These are phyloP conservation scores for Conopomorpha cramerella DNA, from an alignment of 1,140 invertebrate species.

Conservation along the genomic window DNA sequence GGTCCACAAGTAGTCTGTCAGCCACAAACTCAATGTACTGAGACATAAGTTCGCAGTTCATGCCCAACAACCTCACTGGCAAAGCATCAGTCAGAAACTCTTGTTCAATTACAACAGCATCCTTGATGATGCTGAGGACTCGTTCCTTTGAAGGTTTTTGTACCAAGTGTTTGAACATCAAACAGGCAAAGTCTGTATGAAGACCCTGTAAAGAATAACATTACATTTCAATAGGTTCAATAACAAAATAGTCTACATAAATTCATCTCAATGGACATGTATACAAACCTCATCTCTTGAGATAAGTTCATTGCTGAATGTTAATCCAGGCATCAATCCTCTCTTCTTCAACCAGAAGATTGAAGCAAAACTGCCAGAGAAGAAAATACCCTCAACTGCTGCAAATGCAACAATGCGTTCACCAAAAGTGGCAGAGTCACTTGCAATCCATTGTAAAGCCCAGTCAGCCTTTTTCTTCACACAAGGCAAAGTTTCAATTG, in stretches of 20 bases:
- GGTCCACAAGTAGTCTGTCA: slow-evolving; percentile 88
- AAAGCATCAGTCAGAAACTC: slow-evolving; percentile 97
- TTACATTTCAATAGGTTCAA: not conserved
- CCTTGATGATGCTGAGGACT: slow-evolving; percentile 84
- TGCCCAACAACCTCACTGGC: slow-evolving; percentile 93
- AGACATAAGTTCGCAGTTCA: slow-evolving; percentile 96
- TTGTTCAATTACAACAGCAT: slow-evolving; percentile 96
- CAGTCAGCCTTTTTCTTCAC: slow-evolving; percentile 98
- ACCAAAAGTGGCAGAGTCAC: slow-evolving; percentile 84
- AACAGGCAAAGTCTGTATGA: slow-evolving; percentile 98
- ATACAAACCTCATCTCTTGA: slow-evolving; percentile 85
- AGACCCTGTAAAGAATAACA: slow-evolving; percentile 71
- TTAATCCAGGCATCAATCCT: slow-evolving; percentile 97
- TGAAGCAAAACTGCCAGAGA: slow-evolving; percentile 97
- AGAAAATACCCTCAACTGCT: slow-evolving; percentile 98
- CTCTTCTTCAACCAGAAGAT: slow-evolving; percentile 99
- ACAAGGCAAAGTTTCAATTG: slow-evolving; percentile 95
- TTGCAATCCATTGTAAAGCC: slow-evolving; percentile 94
- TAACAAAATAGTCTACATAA: too few species aligned
- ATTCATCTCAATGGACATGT: too few species aligned
- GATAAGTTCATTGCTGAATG: slow-evolving; percentile 99
- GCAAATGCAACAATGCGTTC: slow-evolving; percentile 97
- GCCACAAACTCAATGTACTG: slow-evolving; percentile 99
- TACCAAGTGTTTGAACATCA: slow-evolving; percentile 95
- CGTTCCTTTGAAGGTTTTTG: slow-evolving; percentile 84